Conservation (phyloP, 1,140 invertebrate genomes). For the Zaprionus nigranus region DNA sequence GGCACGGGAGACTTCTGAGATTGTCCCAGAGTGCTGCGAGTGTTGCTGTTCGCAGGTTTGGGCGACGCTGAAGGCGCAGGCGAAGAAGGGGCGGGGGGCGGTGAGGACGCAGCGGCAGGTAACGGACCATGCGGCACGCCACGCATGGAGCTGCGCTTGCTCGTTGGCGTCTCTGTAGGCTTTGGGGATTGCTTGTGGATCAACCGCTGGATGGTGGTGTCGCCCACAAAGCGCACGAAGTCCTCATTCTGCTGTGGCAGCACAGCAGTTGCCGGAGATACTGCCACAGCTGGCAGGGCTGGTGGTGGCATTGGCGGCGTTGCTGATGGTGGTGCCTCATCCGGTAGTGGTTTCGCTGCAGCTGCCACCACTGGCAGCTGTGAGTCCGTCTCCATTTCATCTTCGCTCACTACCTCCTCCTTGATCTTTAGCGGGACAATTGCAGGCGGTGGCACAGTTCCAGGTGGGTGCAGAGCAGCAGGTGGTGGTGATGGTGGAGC, state of each 20-base stretch:
- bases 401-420: constrained; percentile 65
- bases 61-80: constrained; percentile 27
- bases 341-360: neutral
- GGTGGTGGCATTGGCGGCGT: constrained; percentile 50
- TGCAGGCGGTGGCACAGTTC: neutral
- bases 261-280: neutral
- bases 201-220: constrained; percentile 75
- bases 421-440: constrained; percentile 41
- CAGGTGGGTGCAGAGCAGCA: neutral
- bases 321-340: neutral
- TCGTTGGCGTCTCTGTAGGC: neutral
- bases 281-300: constrained; percentile 17
- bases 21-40: constrained; percentile 10
- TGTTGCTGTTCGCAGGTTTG: constrained; percentile 22
- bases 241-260: constrained; percentile 14
- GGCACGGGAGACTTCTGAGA: constrained; percentile 13
- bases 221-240: constrained; percentile 69
- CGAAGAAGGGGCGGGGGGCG: constrained; percentile 26
- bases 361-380: neutral
- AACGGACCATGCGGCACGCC: constrained; percentile 55
- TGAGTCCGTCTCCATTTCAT: constrained; percentile 56
- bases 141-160: constrained; percentile 42
- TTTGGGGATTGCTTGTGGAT: constrained; percentile 54
- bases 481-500: constrained; percentile 4
- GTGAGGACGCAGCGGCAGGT: constrained; percentile 41